Base-by-base conservation (phyloP, 2,888 invertebrate species). In the Hermaeophaga mercurialis region DNA sequence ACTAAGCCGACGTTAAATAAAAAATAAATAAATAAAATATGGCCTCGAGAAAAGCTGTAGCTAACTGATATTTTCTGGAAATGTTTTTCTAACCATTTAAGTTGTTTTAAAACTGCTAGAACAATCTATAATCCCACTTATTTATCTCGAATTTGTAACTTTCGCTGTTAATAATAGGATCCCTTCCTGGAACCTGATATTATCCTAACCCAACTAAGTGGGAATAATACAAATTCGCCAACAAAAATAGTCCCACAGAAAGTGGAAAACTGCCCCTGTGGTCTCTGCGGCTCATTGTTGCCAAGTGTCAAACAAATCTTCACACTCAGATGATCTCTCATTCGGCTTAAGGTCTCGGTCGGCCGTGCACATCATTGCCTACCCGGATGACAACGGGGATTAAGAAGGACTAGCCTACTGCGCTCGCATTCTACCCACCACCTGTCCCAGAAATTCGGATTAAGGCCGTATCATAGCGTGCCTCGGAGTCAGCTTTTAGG, bases 251-350 rank as follows among this genome's bases (percentile, higher is more conserved):
- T 14, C 15, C 36, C 22, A 22, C 18, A 3, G 22, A 18, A 4
- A 11, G 6, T 22, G 15, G 19, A 22, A 19, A 19, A 39, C 31
- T 39, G 22, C 43, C 24, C 43, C 24, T 61, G 64, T 62, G 62
- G 66, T 63, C 62, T 45, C 31, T 34, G 45, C 43, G 46, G 18
- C 54, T 63, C 58, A 69, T 71, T 71, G 66, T 71, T 57, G 58
- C 22, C 45, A 65, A 61, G 71, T 70, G 71, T 70, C 72, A 70
- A 72, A 68, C 67, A 66, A 66, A 70, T 70, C 68, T 68, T 69
- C 64, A 65, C 68, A 63, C 63, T 61, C 60, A 61, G 64, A 56
- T 66, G 70, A 67, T 63, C 67, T 58, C 65, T 62, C 48, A 57
- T 62, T 64, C 61, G 59, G 52, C 50, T 43, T 52, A 54, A 52